phyloP scores from a whole-genome alignment of 2,797 vertebrate species.

The Taeniopygia guttata region DNA sequence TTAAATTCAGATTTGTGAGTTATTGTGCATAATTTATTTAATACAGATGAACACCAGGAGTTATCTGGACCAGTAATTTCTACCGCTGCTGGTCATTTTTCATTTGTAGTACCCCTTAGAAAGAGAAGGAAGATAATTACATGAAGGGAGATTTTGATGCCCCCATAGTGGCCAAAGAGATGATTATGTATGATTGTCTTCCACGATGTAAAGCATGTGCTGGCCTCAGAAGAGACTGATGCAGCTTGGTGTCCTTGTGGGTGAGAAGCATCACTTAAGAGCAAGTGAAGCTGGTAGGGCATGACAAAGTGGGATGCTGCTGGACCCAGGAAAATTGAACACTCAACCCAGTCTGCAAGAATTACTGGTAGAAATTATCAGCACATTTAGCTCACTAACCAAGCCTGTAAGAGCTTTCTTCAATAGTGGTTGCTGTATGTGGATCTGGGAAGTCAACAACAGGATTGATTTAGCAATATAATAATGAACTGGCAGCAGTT shows the following conservation, averaged over 20 bases:
- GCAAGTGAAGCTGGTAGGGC: not conserved
- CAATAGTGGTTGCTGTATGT: not conserved
- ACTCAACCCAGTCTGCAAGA: not conserved
- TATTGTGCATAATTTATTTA: not conserved
- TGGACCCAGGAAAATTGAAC: not conserved
- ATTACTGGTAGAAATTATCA: not conserved
- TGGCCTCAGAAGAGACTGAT: not conserved
- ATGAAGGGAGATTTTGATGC: not conserved
- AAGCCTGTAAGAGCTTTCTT: not conserved
- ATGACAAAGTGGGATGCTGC: not conserved
- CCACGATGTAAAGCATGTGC: not conserved
- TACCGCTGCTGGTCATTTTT: not conserved
- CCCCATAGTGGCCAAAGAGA: not conserved
- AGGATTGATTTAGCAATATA: not conserved
- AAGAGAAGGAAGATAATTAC: not conserved
- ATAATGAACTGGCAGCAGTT: not conserved
- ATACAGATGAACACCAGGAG: not conserved
- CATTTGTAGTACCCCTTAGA: not conserved
- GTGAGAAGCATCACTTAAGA: not conserved
- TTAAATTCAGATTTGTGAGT: not conserved
- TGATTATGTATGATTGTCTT: not conserved
- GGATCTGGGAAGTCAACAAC: not conserved
- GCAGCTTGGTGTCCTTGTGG: not conserved
- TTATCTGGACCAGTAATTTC: not conserved
- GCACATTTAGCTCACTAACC: not conserved